Evolutionary conservation across 2,113 vertebrate species (phyloP), one percentile per base, ranked within the genome.

Genomic region (Amblyornis subalaris): DNA sequence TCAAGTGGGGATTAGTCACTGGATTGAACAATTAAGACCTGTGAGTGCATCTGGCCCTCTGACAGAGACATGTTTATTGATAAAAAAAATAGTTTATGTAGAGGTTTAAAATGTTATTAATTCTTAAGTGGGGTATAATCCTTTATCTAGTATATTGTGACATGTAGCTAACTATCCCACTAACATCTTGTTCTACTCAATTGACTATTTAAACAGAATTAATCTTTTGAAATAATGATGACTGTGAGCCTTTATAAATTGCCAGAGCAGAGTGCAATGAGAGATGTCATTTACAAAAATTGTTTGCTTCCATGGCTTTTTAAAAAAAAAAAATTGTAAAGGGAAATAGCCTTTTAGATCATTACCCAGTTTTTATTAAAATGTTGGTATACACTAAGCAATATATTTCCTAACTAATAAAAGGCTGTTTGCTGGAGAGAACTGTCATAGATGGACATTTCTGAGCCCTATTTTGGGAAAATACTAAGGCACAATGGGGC

Each of bases 1-100:
- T 97, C 96, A 97, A 97, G 94, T 93, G 95, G 93, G 85, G 96
- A 96, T 98, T 97, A 97, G 94, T 96, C 86, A 83, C 82, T 76
- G 85, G 65, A 89, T 31, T 96, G 94, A 93, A 97, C 91, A 97
- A 97, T 97, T 95, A 96, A 97, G 96, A 93, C 70, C 61, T 58
- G 44, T 88, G 88, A 97, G 78, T 91, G 79, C 90, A 58, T 90
- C 78, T 88, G 96, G 90, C 60, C 76, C 58, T 85, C 80, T 81
- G 89, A 92, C 91, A 97, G 82, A 90, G 92, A 75, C 76, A 85
- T 96, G 94, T 96, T 95, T 97, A 96, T 97, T 92, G 95, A 97
- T 94, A 42, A 96, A 92, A 95, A 94, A 96, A 95, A 89, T 92
- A 90, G 95, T 96, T 97, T 97, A 96, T 74, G 75, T 11, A 90